Conservation (phyloP, 2,797 vertebrate genomes). For the Remorina albescens region DNA sequence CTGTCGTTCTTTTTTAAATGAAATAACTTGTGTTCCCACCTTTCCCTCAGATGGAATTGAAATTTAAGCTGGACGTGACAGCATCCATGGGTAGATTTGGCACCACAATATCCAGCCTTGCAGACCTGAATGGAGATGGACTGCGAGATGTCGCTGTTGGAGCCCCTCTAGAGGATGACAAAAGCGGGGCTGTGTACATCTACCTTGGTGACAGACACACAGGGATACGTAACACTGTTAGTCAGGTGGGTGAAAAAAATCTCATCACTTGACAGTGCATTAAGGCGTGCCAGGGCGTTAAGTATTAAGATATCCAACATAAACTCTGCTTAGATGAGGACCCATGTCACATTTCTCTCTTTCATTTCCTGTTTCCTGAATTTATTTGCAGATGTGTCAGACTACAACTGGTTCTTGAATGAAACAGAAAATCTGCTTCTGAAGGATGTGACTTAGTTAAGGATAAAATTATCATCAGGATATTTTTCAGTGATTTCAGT, state of each 20-base stretch:
- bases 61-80: constrained; percentile 49
- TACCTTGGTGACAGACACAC: constrained; percentile 79
- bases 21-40: background rate
- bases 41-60: constrained; percentile 66
- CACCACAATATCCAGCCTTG: constrained; percentile 81
- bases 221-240: constrained; percentile 72
- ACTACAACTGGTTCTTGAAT: too few relatives aligned
- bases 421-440: too few relatives aligned
- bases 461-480: too few relatives aligned
- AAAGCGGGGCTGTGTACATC: constrained; percentile 87
- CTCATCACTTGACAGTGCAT: too few relatives aligned
- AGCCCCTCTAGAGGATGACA: constrained; percentile 87
- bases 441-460: too few relatives aligned
- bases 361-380: too few relatives aligned
- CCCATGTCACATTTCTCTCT: too few relatives aligned
- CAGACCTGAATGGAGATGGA: constrained; percentile 88
- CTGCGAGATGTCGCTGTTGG: constrained; percentile 88
- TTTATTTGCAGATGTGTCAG: background rate
- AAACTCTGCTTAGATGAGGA: too few relatives aligned
- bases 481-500: background rate
- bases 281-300: too few relatives aligned
- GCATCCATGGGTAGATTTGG: constrained; percentile 84
- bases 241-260: constrained; percentile 90
- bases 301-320: too few relatives aligned
- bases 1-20: background rate